Conservation (phyloP, 2,113 vertebrate genomes). For the Paratilapia polleni region DNA sequence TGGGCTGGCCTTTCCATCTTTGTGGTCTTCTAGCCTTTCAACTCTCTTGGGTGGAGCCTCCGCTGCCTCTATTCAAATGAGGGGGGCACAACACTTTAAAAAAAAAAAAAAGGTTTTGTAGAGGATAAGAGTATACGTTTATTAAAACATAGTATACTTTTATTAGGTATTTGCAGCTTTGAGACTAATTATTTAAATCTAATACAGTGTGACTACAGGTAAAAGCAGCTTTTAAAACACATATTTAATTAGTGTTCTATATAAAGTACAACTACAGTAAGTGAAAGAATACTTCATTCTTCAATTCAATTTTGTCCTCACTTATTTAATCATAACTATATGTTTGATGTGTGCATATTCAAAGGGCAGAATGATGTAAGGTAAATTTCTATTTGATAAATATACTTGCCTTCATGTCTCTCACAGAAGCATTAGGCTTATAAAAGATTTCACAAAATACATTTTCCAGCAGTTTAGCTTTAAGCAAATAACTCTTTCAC, state of each 20-base stretch:
- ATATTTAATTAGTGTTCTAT: neutral
- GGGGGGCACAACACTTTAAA: constrained; percentile 69
- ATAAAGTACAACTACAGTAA: neutral
- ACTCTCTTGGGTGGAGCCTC: constrained; percentile 81
- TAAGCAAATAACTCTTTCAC: constrained; percentile 38
- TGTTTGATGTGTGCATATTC: neutral
- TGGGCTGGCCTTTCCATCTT: constrained; percentile 83
- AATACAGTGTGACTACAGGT: neutral
- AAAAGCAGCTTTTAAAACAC: neutral
- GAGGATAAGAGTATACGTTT: constrained; percentile 61
- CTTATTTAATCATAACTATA: neutral
- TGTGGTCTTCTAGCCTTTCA: constrained; percentile 81
- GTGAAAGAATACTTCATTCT: neutral
- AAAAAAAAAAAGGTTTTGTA: constrained; percentile 64
- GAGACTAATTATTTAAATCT: constrained; percentile 26
- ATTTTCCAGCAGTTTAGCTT: constrained; percentile 20
- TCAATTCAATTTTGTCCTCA: neutral
- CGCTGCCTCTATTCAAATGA: constrained; percentile 80
- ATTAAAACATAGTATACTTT: constrained; percentile 52
- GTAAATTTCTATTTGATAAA: neutral
- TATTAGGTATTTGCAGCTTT: constrained; percentile 15
- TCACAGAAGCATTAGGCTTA: neutral
- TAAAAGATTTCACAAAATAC: constrained; percentile 5
- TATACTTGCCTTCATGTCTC: neutral
- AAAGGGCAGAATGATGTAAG: neutral